A percentile compares a stretch with the other conserved stretches of the same genome.
Evolutionary conservation across 2,888 invertebrate genomes (phyloP).

Genomic region (Chymomyza amoena): DNA sequence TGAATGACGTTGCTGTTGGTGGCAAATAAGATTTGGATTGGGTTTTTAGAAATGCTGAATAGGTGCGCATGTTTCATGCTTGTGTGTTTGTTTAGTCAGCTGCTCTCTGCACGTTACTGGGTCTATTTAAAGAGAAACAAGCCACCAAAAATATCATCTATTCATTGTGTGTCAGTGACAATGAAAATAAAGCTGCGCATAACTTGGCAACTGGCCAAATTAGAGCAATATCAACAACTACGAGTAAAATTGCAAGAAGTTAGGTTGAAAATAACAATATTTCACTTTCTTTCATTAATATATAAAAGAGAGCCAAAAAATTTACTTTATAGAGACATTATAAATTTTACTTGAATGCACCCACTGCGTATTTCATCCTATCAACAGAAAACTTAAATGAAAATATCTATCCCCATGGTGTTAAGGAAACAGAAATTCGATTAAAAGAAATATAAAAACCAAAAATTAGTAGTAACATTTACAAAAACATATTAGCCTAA

Average conservation of each 20-base stretch:
- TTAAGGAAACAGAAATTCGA: no score
- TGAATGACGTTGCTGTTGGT: conserved; percentile 81
- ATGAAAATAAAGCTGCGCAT: conserved; percentile 32
- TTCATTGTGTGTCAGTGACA: conserved; percentile 38
- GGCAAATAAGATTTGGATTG: conserved; percentile 30
- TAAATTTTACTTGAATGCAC: no score
- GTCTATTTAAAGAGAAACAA: conserved; percentile 2
- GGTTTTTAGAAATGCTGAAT: conserved; percentile 13
- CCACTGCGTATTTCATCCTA: no score
- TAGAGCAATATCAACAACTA: not conserved
- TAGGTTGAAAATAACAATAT: not conserved
- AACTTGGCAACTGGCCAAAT: conserved; percentile 39
- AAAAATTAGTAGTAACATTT: no score
- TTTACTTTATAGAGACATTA: no score
- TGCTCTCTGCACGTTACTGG: not conserved
- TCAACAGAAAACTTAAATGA: no score
- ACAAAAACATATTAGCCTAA: no score
- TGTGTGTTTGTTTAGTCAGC: not conserved
- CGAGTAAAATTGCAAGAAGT: not conserved
- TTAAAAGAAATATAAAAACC: no score
- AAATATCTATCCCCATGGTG: no score
- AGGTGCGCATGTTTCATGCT: conserved; percentile 23
- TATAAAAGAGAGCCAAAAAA: no score
- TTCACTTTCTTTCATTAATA: not conserved
- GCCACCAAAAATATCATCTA: conserved; percentile 11